phyloP scores from a whole-genome alignment of 2,113 vertebrate species.

The Microcebus tavaratra region DNA sequence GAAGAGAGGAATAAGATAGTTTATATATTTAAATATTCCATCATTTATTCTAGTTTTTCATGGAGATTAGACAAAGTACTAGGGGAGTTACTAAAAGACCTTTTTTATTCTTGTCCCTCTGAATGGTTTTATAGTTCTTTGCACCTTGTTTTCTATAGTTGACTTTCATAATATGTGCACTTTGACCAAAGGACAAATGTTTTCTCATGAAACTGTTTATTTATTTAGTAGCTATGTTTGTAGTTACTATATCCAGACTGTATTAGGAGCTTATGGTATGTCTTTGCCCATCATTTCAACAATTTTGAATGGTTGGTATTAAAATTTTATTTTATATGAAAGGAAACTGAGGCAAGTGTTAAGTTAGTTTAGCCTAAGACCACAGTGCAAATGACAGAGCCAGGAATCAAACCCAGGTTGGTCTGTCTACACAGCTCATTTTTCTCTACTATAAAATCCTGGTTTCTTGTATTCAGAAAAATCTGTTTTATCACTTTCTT shows the following conservation, averaged over 20 bases:
- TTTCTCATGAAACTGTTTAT: background rate
- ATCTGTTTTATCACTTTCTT: background rate
- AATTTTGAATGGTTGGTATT: background rate
- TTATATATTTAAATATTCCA: background rate
- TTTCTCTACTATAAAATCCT: background rate
- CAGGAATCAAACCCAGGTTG: background rate
- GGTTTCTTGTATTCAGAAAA: background rate
- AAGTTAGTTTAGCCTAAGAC: background rate
- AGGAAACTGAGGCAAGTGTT: background rate
- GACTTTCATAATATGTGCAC: background rate
- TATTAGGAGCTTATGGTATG: background rate
- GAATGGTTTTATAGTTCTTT: background rate
- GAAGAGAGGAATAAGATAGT: background rate
- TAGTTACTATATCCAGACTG: background rate
- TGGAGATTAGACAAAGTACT: background rate
- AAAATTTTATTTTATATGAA: constrained; percentile 36
- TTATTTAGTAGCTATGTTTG: background rate
- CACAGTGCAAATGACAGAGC: background rate
- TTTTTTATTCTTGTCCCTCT: background rate
- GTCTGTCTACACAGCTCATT: background rate
- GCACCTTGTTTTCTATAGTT: background rate
- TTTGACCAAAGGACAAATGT: background rate
- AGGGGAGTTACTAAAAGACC: background rate
- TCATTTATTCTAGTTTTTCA: background rate
- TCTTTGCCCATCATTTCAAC: background rate